Base-by-base conservation (phyloP, 2,888 invertebrate species). In the Steinernema scapterisci region DNA sequence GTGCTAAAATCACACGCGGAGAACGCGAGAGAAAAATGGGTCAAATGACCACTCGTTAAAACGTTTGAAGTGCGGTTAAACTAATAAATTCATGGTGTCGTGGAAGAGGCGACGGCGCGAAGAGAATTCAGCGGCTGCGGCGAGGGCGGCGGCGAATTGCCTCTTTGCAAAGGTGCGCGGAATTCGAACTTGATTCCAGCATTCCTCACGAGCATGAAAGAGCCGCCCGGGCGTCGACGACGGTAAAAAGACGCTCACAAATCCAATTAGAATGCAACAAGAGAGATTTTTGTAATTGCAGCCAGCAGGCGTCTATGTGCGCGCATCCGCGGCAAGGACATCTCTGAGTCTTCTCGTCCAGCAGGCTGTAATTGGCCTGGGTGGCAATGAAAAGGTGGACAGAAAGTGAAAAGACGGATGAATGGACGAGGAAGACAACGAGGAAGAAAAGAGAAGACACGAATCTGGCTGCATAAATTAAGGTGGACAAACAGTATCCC, bases 251-350 rank as follows among this genome's bases (percentile, higher is more conserved):
- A 63, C 31, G 38, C 38, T 21, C 31, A 31, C 27, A 31, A 13
- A 63, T 63, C 19, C 63, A 63, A 63, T 63, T 63, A 63, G 63
- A 63, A 63, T 63, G 63, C 63, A 63, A 63, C 63, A 63, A 63
- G 63, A 63, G 63, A 38, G 63, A 63, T 63, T 63, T 63, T 63
- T 63, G 63, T 63, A 63, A 63, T 63, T 63, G 63, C 63, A 63
- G 63, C 11, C 63, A 63, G 63, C 9, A 31, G 63, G 63, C 63
- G 45, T n/a, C n/a, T n/a, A n/a, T n/a, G n/a, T n/a, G n/a, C n/a
- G n/a, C n/a, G n/a, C n/a, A n/a, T n/a, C n/a, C 45, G 45, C 16
- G 63, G 31, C 63, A 63, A 63, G 63, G 63, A 63, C 63, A 38
- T 23, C n/a, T n/a, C n/a, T n/a, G n/a, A n/a, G n/a, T 38, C 38